These are phyloP conservation scores for Nasonovia ribisnigri DNA, from an alignment of 2,888 invertebrate species.

Conservation along the genomic window DNA sequence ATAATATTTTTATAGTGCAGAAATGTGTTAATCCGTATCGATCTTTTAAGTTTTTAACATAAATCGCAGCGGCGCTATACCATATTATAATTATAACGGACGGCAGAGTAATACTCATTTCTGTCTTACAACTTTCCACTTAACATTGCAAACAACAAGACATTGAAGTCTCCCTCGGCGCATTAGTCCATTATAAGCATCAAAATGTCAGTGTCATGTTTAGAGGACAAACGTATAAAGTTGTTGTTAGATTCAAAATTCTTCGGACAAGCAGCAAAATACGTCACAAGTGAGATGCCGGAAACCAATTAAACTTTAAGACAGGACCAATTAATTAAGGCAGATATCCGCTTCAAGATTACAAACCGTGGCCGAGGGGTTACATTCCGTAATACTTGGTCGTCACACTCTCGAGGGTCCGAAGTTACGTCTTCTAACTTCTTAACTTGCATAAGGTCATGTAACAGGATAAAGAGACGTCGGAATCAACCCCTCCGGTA, in stretches of 20 bases:
- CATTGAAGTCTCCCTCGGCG: constrained; percentile 49
- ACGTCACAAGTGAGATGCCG: constrained; percentile 42
- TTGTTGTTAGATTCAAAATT: constrained; percentile 23
- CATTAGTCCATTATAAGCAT: constrained; percentile 38
- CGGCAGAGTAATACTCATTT: neutral
- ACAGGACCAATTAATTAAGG: constrained; percentile 63
- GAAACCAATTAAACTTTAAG: constrained; percentile 65
- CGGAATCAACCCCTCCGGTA: constrained; percentile 32
- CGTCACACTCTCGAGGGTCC: constrained; percentile 59
- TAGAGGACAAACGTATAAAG: neutral
- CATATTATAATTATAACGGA: neutral
- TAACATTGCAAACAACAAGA: neutral
- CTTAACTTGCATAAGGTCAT: constrained; percentile 33
- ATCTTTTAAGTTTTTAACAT: neutral
- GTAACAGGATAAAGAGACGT: constrained; percentile 34
- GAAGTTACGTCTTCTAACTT: constrained; percentile 61
- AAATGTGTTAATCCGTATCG: neutral
- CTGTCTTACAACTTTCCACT: neutral
- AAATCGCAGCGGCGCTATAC: neutral
- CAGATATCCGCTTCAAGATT: constrained; percentile 56
- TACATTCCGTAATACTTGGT: constrained; percentile 26
- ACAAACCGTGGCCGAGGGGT: constrained; percentile 61
- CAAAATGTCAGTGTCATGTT: constrained; percentile 36
- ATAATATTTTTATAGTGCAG: neutral
- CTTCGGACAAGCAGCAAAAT: constrained; percentile 55